phyloP scores from a whole-genome alignment of 2,888 invertebrate genomes.

The Mesoligia furuncula region DNA sequence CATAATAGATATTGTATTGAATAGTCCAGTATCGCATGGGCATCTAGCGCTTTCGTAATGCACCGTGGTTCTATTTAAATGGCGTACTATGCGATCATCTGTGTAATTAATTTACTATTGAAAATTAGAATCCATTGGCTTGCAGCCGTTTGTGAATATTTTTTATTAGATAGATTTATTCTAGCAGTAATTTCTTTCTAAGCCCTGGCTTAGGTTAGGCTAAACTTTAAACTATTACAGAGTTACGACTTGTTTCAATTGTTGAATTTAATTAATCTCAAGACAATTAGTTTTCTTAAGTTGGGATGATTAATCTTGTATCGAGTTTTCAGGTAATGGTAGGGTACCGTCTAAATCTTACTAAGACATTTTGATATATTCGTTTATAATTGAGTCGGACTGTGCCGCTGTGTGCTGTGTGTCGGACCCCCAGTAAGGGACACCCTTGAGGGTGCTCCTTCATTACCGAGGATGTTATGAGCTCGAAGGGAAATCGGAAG shows the following conservation, averaged over 20 bases:
- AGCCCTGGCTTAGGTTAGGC: background rate
- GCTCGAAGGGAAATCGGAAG: constrained; percentile 74
- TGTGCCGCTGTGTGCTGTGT: too few relatives aligned
- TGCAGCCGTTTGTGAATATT: constrained; percentile 20
- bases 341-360: constrained; percentile 52
- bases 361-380: constrained; percentile 84
- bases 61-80: constrained; percentile 77
- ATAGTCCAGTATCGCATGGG: constrained; percentile 79
- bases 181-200: background rate
- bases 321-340: constrained; percentile 36
- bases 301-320: constrained; percentile 23
- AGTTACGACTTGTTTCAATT: background rate
- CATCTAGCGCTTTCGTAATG: constrained; percentile 80
- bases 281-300: constrained; percentile 13
- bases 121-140: constrained; percentile 48
- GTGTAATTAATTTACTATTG: constrained; percentile 72
- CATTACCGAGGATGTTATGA: constrained; percentile 80
- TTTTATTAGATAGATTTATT: background rate
- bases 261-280: constrained; percentile 23
- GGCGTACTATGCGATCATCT: constrained; percentile 64
- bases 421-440: constrained; percentile 73
- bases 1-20: constrained; percentile 86
- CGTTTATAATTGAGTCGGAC: constrained; percentile 85
- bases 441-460: constrained; percentile 80
- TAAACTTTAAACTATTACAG: background rate